Percentiles rank a stretch among this genome's conserved stretches.
Conservation (phyloP, 2,888 invertebrate species). For the Linyphia triangularis region DNA sequence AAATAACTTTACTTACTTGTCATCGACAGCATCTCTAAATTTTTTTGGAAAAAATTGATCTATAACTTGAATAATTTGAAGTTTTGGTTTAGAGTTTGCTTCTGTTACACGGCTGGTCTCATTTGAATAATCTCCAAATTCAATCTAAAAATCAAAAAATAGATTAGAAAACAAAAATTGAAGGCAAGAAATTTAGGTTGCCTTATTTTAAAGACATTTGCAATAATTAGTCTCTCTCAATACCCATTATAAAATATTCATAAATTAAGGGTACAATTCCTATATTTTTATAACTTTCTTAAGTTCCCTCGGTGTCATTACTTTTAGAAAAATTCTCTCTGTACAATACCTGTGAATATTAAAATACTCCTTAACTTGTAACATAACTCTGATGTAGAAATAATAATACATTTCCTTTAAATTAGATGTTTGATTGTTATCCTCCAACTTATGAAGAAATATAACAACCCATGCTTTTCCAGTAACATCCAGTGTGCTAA, state of each 20-base stretch:
- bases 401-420: too few species aligned
- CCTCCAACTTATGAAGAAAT: too few species aligned
- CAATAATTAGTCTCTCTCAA: neutral
- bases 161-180: neutral
- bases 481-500: too few species aligned
- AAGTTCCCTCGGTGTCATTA: neutral
- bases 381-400: too few species aligned
- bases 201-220: neutral
- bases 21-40: constrained; percentile 88
- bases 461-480: too few species aligned
- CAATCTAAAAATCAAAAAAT: constrained; percentile 83
- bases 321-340: neutral
- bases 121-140: constrained; percentile 90
- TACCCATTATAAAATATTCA: neutral
- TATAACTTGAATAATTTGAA: constrained; percentile 85
- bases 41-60: constrained; percentile 95
- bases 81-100: constrained; percentile 82
- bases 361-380: too few species aligned
- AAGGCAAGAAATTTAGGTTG: constrained; percentile 75
- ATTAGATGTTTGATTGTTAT: too few species aligned
- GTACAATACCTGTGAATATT: too few species aligned
- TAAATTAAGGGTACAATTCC: neutral
- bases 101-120: constrained; percentile 83
- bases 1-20: constrained; percentile 82
- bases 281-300: neutral